Evolutionary conservation across 2,888 invertebrate genomes (phyloP), one percentile per base, ranked within the genome.

Genomic region (Elmis aenea): DNA sequence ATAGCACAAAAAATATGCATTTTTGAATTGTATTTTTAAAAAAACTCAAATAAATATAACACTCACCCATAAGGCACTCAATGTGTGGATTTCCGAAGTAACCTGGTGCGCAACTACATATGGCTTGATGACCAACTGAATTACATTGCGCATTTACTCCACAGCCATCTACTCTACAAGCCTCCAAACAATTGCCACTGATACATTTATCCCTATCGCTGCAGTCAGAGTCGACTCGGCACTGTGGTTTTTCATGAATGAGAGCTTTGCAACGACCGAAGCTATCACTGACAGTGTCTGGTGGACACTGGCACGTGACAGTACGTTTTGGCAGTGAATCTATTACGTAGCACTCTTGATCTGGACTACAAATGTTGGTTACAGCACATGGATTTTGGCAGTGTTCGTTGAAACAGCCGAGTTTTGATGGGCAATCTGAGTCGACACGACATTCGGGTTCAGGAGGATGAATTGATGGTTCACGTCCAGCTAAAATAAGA

Each of bases 301-400:
- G 75, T 9, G 89, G 86, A 66, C 92, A 93, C 56, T 85, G 79
- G 60, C 92, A 92, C 52, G 90, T 85, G 52, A 91, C 81, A 0
- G 90, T 89, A 31, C 89, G 77, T 45, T 90, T 67, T 2, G 92
- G 90, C 26, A 83, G 60, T 0, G 87, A 81, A 51, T 89, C 86
- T 6, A 85, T 70, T 0, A 88, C 85, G 39, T 79, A 74, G 62
- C 92, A 92, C 38, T 82, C 76, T 51, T 92, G 86, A 46, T 85
- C 85, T 3, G 75, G 70, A 9, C 79, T 80, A 59, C 92, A 92
- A 25, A 86, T 78, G 48, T 80, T 78, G 5, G 79, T 76, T 3
- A 75, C 66, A 6, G 76, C 67, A 56, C 92, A 93, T 3, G 89
- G 85, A 66, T 91, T 83, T 40, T 78, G 74, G 57, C 92, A 92